Conservation (phyloP, 1,140 invertebrate species). For the Drosophila kanapiae region DNA sequence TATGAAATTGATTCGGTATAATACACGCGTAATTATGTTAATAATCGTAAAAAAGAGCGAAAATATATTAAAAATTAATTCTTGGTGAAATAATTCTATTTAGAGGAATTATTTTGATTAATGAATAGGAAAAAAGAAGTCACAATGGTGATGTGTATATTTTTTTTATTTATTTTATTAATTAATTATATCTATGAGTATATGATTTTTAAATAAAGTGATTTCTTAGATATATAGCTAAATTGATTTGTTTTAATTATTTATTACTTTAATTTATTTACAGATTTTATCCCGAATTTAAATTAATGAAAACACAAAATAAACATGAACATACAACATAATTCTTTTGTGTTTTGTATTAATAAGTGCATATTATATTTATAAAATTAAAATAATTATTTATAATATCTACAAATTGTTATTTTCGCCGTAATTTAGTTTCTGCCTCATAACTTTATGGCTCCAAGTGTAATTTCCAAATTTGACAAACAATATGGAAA, state of each 20-base stretch:
- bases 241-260: background rate
- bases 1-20: too few species aligned
- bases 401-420: accelerated
- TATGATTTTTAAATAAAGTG: too few species aligned
- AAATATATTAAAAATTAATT: background rate
- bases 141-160: background rate
- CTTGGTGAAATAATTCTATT: background rate
- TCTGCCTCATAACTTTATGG: background rate
- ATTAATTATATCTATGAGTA: background rate
- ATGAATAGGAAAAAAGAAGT: accelerated
- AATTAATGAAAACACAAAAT: background rate
- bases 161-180: background rate
- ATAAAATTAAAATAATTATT: background rate
- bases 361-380: background rate
- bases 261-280: background rate
- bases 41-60: background rate
- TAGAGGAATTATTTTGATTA: background rate
- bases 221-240: background rate
- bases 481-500: slow-evolving; percentile 10
- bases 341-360: too few species aligned
- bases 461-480: background rate
- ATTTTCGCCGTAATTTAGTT: background rate
- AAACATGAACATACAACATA: too few species aligned
- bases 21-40: too few species aligned
- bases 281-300: background rate